These are phyloP conservation scores for Monochamus saltuarius DNA, from an alignment of 1,140 invertebrate species.

Conservation along the genomic window DNA sequence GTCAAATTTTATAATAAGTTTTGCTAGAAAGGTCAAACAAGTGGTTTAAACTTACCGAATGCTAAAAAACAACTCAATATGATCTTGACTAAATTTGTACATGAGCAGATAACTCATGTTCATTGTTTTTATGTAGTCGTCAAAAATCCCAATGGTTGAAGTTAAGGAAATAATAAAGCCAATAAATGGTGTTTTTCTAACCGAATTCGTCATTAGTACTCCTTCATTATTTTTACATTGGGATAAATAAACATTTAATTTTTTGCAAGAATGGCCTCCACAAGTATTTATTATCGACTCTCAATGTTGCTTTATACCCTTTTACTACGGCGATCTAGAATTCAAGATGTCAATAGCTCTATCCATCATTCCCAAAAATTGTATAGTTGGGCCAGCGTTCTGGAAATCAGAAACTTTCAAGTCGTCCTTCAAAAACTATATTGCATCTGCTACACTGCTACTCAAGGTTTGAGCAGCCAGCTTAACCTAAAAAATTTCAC, in stretches of 20 bases:
- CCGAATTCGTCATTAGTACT: neutral
- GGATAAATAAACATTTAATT: constrained; percentile 5
- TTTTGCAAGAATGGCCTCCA: constrained; percentile 20
- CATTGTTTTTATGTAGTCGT: constrained; percentile 19
- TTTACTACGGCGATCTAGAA: constrained; percentile 19
- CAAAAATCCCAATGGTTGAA: constrained; percentile 15
- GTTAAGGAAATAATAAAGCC: constrained; percentile 15
- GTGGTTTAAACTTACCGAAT: no score
- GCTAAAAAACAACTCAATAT: no score
- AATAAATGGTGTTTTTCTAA: constrained; percentile 14
- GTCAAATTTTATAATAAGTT: no score
- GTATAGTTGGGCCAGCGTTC: constrained; percentile 23
- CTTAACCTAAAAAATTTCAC: constrained; percentile 15
- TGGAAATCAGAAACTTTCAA: constrained; percentile 25
- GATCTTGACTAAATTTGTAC: constrained; percentile 23
- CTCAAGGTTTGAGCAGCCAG: constrained; percentile 33
- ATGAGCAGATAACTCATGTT: constrained; percentile 19
- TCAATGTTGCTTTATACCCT: constrained; percentile 34
- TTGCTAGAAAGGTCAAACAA: no score
- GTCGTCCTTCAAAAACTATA: constrained; percentile 14
- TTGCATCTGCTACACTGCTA: constrained; percentile 28
- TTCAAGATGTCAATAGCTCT: constrained; percentile 39
- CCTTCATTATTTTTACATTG: constrained; percentile 5
- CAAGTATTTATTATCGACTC: constrained; percentile 17
- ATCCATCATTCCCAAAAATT: constrained; percentile 33